These are phyloP conservation scores for Lasioglossum marginatum DNA, from an alignment of 2,888 invertebrate species.

Conservation along the genomic window DNA sequence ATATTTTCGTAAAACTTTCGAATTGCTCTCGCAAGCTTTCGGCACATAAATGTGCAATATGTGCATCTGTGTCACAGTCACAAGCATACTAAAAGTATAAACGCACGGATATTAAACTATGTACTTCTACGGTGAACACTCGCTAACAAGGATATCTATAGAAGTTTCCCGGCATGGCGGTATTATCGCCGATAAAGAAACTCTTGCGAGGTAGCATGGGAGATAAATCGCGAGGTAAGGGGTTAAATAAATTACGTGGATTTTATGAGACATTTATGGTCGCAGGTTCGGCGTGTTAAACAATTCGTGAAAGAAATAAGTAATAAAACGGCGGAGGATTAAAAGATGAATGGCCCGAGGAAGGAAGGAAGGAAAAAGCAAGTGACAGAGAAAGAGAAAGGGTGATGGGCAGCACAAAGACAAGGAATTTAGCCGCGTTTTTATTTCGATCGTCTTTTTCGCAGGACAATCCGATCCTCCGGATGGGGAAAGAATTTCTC, in stretches of 20 bases:
- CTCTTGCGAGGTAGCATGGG: neutral
- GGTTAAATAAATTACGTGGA: slow-evolving; percentile 1
- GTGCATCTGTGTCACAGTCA: too few relatives aligned
- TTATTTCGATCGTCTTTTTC: slow-evolving; percentile 23
- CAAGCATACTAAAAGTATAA: too few relatives aligned
- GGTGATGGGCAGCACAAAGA: neutral
- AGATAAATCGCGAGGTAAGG: neutral
- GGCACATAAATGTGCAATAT: too few relatives aligned
- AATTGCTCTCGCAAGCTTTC: too few relatives aligned
- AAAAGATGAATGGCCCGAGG: neutral
- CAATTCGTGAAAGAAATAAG: neutral
- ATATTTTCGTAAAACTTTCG: too few relatives aligned
- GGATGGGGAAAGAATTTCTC: slow-evolving; percentile 22
- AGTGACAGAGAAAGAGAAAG: neutral
- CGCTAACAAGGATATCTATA: neutral
- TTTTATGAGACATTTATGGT: neutral
- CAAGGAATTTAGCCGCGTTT: neutral
- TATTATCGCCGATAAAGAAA: neutral
- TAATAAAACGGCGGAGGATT: neutral
- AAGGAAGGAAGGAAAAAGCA: neutral
- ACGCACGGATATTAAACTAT: neutral
- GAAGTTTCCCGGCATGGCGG: neutral
- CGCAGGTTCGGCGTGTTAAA: neutral
- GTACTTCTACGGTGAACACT: neutral
- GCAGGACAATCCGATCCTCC: neutral